These are phyloP conservation scores for Brachyptera risi DNA, from an alignment of 2,888 invertebrate genomes.

Conservation along the genomic window DNA sequence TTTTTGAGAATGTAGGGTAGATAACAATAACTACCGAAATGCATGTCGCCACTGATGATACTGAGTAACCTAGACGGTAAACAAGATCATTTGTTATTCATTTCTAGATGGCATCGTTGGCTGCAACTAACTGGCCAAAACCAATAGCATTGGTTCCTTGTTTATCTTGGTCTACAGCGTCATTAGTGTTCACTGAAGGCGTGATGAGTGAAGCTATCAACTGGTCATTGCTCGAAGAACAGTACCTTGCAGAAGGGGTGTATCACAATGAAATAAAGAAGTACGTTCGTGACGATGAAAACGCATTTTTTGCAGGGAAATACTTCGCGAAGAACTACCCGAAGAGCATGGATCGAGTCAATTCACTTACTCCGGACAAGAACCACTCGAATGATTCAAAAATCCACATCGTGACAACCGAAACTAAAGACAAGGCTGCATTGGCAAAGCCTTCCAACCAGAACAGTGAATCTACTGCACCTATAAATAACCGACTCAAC, in stretches of 20 bases:
- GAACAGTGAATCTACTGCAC: neutral
- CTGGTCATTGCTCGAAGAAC: constrained; percentile 86
- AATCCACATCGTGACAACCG: neutral
- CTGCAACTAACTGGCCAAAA: constrained; percentile 93
- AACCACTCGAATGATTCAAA: too few relatives aligned
- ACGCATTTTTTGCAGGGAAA: constrained; percentile 57
- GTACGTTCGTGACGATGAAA: constrained; percentile 72
- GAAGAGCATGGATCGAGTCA: constrained; percentile 43
- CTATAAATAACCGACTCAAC: neutral
- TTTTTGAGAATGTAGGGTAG: too few relatives aligned
- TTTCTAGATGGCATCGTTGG: constrained; percentile 92
- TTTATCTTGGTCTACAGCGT: constrained; percentile 95
- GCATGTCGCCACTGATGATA: too few relatives aligned
- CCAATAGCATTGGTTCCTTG: constrained; percentile 93
- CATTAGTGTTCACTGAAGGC: constrained; percentile 92
- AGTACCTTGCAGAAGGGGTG: constrained; percentile 75
- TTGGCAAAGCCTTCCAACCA: neutral
- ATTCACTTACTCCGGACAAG: constrained; percentile 21
- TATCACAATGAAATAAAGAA: constrained; percentile 82
- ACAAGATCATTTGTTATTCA: too few relatives aligned
- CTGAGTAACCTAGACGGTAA: too few relatives aligned
- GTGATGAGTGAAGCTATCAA: constrained; percentile 94
- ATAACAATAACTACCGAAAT: too few relatives aligned
- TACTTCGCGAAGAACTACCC: constrained; percentile 66
- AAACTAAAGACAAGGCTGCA: neutral